Evolutionary conservation across 2,113 vertebrate genomes (phyloP).

Genomic region (Mohoua ochrocephala): DNA sequence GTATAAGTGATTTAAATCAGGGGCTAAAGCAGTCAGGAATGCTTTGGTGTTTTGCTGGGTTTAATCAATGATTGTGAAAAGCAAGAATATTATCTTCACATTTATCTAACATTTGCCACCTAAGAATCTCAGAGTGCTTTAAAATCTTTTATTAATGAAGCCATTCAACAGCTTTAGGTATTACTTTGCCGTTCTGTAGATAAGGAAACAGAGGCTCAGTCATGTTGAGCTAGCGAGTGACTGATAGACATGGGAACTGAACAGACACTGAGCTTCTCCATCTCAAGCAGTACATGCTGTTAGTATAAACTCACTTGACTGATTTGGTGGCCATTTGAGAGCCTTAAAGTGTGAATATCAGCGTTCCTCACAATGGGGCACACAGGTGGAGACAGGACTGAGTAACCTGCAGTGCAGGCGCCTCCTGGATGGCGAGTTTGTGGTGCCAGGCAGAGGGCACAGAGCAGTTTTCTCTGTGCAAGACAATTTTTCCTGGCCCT

Average conservation of each 20-base stretch:
- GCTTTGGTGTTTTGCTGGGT: background rate
- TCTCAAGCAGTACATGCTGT: background rate
- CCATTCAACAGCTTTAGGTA: background rate
- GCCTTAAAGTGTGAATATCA: background rate
- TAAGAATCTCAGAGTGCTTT: background rate
- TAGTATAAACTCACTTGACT: background rate
- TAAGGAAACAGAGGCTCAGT: background rate
- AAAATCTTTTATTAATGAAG: slow-evolving; percentile 22
- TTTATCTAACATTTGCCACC: background rate
- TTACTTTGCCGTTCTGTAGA: background rate
- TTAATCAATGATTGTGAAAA: background rate
- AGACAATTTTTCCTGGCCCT: background rate
- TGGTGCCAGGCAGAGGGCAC: background rate
- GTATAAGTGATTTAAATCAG: background rate
- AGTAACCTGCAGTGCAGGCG: background rate
- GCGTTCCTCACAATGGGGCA: background rate
- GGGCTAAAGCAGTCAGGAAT: background rate
- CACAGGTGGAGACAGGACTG: background rate
- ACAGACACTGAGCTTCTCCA: background rate
- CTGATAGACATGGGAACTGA: background rate
- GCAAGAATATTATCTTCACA: background rate
- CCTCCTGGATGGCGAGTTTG: background rate
- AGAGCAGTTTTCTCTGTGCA: background rate
- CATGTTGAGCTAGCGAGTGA: background rate
- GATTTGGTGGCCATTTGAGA: background rate